phyloP scores from a whole-genome alignment of 2,888 invertebrate genomes.

The Cantharis nigra region DNA sequence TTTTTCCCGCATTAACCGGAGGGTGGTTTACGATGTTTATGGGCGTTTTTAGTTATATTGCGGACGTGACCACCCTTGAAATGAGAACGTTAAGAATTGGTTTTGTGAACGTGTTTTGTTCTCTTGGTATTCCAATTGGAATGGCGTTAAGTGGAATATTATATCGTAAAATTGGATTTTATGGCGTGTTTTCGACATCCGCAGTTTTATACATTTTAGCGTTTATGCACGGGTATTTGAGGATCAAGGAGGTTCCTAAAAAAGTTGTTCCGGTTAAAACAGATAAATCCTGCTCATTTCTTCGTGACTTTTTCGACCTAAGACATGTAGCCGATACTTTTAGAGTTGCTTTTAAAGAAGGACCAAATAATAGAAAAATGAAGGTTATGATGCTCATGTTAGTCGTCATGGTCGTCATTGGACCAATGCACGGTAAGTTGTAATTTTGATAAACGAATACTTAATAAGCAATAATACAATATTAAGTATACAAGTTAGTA shows the following conservation, averaged over 20 bases:
- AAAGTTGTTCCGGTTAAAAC: conserved; percentile 58
- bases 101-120: conserved; percentile 86
- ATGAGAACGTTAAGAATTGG: conserved; percentile 85
- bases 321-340: conserved; percentile 78
- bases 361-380: conserved; percentile 73
- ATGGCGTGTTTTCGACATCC: conserved; percentile 80
- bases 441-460: not conserved
- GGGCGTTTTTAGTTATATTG: conserved; percentile 89
- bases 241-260: conserved; percentile 71
- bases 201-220: conserved; percentile 75
- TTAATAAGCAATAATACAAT: not conserved
- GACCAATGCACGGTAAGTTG: conserved; percentile 79
- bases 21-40: conserved; percentile 91
- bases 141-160: conserved; percentile 85
- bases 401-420: conserved; percentile 83
- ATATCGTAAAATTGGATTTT: conserved; percentile 76
- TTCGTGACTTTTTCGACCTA: conserved; percentile 76
- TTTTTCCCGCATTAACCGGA: conserved; percentile 81
- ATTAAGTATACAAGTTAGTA: too few relatives aligned
- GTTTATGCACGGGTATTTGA: conserved; percentile 73
- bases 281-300: conserved; percentile 59
- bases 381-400: conserved; percentile 79
- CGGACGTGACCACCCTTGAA: conserved; percentile 82
- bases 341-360: conserved; percentile 77
- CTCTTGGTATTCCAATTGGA: conserved; percentile 87